These are phyloP conservation scores for Lerista edwardsae DNA, from an alignment of 2,797 vertebrate genomes.

Conservation along the genomic window DNA sequence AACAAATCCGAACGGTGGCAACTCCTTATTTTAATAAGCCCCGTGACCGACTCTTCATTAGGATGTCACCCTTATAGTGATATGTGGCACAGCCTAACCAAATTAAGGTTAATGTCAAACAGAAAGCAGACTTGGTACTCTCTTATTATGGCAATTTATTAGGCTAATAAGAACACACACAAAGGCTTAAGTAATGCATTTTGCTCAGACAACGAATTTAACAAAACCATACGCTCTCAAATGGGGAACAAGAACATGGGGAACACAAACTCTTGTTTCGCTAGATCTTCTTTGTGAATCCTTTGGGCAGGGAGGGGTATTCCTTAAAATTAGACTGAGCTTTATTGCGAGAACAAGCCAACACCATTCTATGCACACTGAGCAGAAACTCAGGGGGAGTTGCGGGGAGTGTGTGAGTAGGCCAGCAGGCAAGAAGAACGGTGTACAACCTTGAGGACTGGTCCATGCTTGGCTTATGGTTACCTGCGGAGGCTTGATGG, in stretches of 20 bases:
- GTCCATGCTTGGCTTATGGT: too few species aligned
- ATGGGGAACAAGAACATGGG: neutral
- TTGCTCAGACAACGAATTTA: conserved; percentile 30
- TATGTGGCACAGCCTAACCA: conserved; percentile 61
- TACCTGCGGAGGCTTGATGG: too few species aligned
- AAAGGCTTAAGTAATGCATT: conserved; percentile 39
- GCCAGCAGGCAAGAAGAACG: too few species aligned
- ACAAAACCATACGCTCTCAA: neutral
- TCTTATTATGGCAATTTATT: conserved; percentile 30
- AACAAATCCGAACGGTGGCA: conserved; percentile 67
- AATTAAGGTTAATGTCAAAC: conserved; percentile 43
- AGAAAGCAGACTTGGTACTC: conserved; percentile 44
- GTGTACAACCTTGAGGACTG: too few species aligned
- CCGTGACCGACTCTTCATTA: conserved; percentile 67
- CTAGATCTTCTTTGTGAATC: conserved; percentile 3
- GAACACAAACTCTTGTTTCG: rapidly evolving
- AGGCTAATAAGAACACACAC: conserved; percentile 47
- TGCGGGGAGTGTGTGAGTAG: too few species aligned
- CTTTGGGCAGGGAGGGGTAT: neutral
- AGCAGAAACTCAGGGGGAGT: neutral
- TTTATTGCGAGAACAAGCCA: neutral
- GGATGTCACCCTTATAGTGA: conserved; percentile 71
- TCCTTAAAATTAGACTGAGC: neutral
- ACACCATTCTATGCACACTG: neutral
- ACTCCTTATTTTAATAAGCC: conserved; percentile 76